These are phyloP conservation scores for Aurelia sp. DNA, from an alignment of 30 jellyfish, hydroid and myxozoan species.

Conservation along the genomic window DNA sequence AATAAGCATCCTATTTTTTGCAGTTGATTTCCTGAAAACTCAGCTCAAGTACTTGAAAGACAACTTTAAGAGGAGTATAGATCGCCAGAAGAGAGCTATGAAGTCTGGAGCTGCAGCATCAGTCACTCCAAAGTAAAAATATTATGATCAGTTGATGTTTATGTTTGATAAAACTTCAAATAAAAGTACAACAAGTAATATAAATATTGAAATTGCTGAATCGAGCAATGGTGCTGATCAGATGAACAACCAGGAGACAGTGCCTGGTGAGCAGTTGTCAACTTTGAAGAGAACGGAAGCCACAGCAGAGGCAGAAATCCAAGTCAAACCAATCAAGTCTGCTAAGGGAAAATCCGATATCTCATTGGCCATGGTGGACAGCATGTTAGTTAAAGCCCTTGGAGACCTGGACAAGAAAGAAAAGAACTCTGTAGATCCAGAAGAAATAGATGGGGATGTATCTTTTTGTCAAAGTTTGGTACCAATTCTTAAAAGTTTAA, in stretches of 20 bases:
- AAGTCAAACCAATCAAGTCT: no score
- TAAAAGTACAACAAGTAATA: conserved; percentile 1
- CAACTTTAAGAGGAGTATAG: conserved; percentile 9
- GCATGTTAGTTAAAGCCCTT: no score
- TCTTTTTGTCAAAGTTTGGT: conserved; percentile 4
- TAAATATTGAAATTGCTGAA: background rate
- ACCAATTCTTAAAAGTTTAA: background rate
- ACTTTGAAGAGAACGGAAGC: no score
- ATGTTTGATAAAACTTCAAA: conserved; percentile 7
- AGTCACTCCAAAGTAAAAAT: background rate
- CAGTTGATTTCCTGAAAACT: conserved; percentile 32
- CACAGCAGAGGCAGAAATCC: no score
- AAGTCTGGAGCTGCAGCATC: conserved; percentile 20
- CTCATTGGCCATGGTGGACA: no score
- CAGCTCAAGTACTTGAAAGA: conserved; percentile 24
- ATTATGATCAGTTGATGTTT: conserved; percentile 16
- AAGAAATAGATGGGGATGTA: background rate
- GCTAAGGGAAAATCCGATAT: no score
- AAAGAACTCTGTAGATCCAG: background rate
- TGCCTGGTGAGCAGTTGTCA: no score
- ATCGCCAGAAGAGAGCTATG: background rate
- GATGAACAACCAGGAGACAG: no score
- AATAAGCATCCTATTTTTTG: background rate
- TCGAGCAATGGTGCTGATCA: background rate
- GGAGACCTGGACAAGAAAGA: no score